Evolutionary conservation across 92 coral and sea anemone genomes (phyloP).

Genomic region (Hydrozoanthus gracilis): DNA sequence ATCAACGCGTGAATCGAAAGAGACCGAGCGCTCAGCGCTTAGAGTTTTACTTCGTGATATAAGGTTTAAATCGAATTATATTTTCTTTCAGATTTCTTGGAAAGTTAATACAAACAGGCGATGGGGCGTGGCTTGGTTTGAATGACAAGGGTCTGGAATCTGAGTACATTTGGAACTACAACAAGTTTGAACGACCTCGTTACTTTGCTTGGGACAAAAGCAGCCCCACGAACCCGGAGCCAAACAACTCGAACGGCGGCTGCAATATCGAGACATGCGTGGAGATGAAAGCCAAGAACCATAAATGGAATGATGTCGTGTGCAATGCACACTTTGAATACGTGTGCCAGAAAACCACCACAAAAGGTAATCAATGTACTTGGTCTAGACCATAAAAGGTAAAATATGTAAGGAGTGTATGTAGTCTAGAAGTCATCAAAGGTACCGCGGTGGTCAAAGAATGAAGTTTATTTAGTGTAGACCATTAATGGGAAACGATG

Average conservation of each 20-base stretch:
- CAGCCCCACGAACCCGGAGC: conserved; percentile 71
- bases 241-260: conserved; percentile 80
- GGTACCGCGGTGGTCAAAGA: no score
- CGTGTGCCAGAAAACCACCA: conserved; percentile 66
- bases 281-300: conserved; percentile 77
- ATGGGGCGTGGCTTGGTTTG: conserved; percentile 94
- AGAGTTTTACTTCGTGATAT: no score
- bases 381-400: no score
- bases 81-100: conserved; percentile 75
- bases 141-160: conserved; percentile 89
- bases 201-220: conserved; percentile 85
- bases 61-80: neutral
- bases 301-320: conserved; percentile 96
- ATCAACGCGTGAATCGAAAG: no score
- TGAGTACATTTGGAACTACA: conserved; percentile 87
- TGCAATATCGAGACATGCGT: conserved; percentile 95
- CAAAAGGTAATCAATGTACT: conserved; percentile 47
- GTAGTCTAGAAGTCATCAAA: no score
- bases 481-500: no score
- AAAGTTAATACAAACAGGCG: conserved; percentile 77
- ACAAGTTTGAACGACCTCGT: conserved; percentile 58
- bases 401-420: no score
- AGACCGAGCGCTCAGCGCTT: no score
- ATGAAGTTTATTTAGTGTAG: no score
- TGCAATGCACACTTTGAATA: conserved; percentile 85